Conservation (phyloP, 2,113 vertebrate genomes). For the Scortum barcoo region DNA sequence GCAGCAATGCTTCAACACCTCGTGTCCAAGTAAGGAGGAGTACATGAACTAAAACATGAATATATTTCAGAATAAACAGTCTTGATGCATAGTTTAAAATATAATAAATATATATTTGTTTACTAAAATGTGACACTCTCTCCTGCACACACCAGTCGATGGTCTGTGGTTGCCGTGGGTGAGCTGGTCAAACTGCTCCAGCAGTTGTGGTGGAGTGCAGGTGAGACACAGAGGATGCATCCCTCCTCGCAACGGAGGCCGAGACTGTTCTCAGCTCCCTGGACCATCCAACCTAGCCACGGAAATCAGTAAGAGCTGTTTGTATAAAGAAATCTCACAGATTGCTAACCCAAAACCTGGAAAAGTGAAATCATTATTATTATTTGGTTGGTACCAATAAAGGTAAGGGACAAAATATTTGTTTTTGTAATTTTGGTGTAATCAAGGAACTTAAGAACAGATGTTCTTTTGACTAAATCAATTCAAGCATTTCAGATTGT, state of each 20-base stretch:
- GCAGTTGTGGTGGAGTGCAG: slow-evolving; percentile 84
- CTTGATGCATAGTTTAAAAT: background rate
- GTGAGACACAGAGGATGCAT: slow-evolving; percentile 84
- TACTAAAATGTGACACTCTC: background rate
- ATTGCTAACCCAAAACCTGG: background rate
- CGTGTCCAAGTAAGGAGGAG: slow-evolving; percentile 83
- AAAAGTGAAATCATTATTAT: background rate
- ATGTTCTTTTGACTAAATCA: background rate
- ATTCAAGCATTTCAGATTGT: too few relatives aligned
- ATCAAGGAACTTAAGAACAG: background rate
- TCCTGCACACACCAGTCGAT: slow-evolving; percentile 81
- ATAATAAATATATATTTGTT: background rate
- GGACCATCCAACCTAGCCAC: slow-evolving; percentile 60
- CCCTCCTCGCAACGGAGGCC: slow-evolving; percentile 87
- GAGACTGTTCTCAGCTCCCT: slow-evolving; percentile 79
- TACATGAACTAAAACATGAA: background rate
- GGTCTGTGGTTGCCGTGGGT: slow-evolving; percentile 88
- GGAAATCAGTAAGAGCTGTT: slow-evolving; percentile 85
- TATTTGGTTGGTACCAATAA: background rate
- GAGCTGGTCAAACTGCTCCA: slow-evolving; percentile 88
- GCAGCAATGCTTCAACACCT: slow-evolving; percentile 86
- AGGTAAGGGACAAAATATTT: background rate
- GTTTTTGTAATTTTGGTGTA: background rate
- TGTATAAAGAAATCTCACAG: background rate
- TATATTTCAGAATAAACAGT: background rate